Evolutionary conservation across 1,140 invertebrate species (phyloP).

Genomic region (Scylla paramamosain): DNA sequence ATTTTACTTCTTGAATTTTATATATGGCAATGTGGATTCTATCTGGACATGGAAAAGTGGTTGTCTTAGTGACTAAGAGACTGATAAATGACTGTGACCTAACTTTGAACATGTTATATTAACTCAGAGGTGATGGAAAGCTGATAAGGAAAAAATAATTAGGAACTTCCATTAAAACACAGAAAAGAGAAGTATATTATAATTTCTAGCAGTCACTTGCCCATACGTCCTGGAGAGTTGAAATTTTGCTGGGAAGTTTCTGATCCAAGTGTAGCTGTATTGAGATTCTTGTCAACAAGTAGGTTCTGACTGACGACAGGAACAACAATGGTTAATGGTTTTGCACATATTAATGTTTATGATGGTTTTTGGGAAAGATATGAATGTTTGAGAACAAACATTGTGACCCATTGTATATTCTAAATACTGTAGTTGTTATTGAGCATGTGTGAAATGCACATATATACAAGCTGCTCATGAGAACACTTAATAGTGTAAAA

Average conservation of each 20-base stretch:
- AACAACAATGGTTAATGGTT: conserved; percentile 40
- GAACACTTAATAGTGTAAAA: conserved; percentile 4
- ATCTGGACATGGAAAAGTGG: no score
- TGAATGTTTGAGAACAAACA: conserved; percentile 22
- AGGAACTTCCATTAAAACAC: no score
- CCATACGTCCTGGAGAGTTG: conserved; percentile 37
- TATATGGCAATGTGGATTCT: no score
- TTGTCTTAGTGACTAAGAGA: no score
- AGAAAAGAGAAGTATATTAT: background rate
- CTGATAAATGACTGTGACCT: no score
- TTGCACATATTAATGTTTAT: conserved; percentile 18
- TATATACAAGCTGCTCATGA: background rate
- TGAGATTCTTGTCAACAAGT: conserved; percentile 74
- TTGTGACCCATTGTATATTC: conserved; percentile 18
- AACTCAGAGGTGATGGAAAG: no score
- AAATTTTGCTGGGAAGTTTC: conserved; percentile 48
- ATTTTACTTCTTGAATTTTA: no score
- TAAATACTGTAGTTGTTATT: background rate
- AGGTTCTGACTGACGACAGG: conserved; percentile 56
- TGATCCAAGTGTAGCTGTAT: conserved; percentile 69
- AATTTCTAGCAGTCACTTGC: background rate
- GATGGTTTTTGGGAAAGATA: conserved; percentile 17
- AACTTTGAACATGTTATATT: no score
- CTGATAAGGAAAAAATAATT: no score
- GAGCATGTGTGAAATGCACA: background rate